These are phyloP conservation scores for Eustalomyia histrio DNA, from an alignment of 2,888 invertebrate species.

Conservation along the genomic window DNA sequence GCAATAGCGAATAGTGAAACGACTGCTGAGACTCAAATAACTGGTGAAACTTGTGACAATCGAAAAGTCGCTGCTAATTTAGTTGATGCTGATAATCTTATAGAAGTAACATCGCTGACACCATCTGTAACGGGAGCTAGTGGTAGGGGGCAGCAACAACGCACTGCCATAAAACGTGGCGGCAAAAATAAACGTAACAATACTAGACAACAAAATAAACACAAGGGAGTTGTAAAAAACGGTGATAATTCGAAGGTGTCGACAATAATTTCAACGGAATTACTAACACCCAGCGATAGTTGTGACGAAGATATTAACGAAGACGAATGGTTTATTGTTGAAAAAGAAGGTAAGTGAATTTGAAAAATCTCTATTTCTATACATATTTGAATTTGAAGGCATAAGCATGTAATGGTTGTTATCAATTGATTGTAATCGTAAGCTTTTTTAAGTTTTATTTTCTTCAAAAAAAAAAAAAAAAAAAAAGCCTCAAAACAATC, in stretches of 20 bases:
- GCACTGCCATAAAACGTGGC: constrained; percentile 59
- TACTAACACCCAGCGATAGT: constrained; percentile 68
- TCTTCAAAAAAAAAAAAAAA: no score
- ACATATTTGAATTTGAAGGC: no score
- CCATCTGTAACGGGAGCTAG: constrained; percentile 74
- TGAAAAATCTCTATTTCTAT: no score
- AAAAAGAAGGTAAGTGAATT: constrained; percentile 76
- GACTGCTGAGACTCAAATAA: constrained; percentile 50
- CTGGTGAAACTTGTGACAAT: constrained; percentile 52
- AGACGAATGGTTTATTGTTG: constrained; percentile 83
- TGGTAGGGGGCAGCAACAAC: constrained; percentile 42
- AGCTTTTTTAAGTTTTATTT: no score
- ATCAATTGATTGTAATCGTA: no score
- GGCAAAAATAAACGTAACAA: constrained; percentile 66
- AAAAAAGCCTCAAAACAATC: no score
- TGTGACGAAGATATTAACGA: constrained; percentile 72
- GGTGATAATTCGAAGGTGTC: constrained; percentile 22
- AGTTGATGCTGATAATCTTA: constrained; percentile 70
- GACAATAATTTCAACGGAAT: constrained; percentile 65
- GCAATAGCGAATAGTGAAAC: constrained; percentile 70
- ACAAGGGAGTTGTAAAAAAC: constrained; percentile 26
- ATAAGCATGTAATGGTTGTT: no score
- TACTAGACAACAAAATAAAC: constrained; percentile 61
- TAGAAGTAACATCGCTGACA: constrained; percentile 75
- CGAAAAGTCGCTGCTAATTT: constrained; percentile 53